phyloP scores from a whole-genome alignment of 2,888 invertebrate species.

The Drosophila dives region DNA sequence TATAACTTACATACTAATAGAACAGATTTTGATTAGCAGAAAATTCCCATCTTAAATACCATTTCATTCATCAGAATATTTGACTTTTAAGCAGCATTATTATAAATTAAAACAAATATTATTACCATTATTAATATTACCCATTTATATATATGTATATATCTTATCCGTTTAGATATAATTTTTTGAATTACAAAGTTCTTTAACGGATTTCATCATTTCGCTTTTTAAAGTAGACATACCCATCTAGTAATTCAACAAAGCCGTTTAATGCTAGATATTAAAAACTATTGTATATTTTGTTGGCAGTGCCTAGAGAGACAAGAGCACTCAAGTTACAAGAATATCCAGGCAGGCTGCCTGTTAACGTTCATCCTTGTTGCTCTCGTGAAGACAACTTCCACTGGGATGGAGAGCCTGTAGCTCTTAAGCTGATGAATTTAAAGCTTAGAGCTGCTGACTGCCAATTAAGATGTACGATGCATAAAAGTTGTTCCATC shows the following conservation, averaged over 20 bases:
- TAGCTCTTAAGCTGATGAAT: constrained; percentile 35
- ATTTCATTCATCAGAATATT: background rate
- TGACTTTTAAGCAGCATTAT: accelerated
- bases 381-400: constrained; percentile 35
- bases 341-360: constrained; percentile 5
- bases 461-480: constrained; percentile 17
- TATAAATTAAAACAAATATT: background rate
- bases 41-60: background rate
- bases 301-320: constrained; percentile 38
- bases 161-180: background rate
- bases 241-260: background rate
- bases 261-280: background rate
- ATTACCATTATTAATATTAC: background rate
- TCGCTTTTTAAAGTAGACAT: constrained; percentile 10
- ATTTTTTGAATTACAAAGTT: background rate
- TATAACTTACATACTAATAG: background rate
- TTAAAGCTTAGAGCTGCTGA: constrained; percentile 28
- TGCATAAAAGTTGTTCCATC: constrained; percentile 8
- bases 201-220: background rate
- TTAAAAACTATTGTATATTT: constrained; percentile 15
- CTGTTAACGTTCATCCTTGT: background rate
- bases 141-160: background rate
- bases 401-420: constrained; percentile 3
- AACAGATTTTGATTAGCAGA: background rate
- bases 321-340: constrained; percentile 60